These are phyloP conservation scores for Acleris emargana DNA, from an alignment of 2,888 invertebrate genomes.

Conservation along the genomic window DNA sequence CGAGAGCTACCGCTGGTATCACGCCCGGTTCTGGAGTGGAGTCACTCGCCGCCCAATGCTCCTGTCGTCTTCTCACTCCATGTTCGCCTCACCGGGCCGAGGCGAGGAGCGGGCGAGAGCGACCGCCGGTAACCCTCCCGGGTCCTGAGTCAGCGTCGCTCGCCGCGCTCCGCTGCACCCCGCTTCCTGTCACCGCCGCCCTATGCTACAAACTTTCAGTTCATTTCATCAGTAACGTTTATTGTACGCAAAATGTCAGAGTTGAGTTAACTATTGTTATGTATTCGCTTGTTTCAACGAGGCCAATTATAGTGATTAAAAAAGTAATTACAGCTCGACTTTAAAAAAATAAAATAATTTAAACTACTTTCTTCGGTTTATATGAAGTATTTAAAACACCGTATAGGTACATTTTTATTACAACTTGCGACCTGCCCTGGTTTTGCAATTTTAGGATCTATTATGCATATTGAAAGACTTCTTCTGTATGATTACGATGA, in stretches of 20 bases:
- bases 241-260: conserved; percentile 66
- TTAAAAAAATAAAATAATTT: too few relatives aligned
- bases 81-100: not conserved
- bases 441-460: too few relatives aligned
- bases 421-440: too few relatives aligned
- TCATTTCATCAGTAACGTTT: conserved; percentile 68
- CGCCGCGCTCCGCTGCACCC: conserved; percentile 72
- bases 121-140: conserved; percentile 46
- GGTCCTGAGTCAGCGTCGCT: conserved; percentile 72
- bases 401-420: too few relatives aligned
- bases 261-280: conserved; percentile 25
- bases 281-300: conserved; percentile 21
- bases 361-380: too few relatives aligned
- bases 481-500: too few relatives aligned
- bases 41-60: conserved; percentile 67
- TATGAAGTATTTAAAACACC: too few relatives aligned
- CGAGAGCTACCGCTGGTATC: not conserved
- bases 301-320: too few relatives aligned
- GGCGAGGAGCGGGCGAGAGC: not conserved
- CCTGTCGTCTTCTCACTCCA: conserved; percentile 61
- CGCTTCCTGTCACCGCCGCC: conserved; percentile 72
- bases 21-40: conserved; percentile 63
- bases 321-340: too few relatives aligned
- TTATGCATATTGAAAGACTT: too few relatives aligned
- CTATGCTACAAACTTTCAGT: conserved; percentile 78